phyloP scores from a whole-genome alignment of 92 coral and sea anemone genomes.

The Epizoanthus illoricatus region DNA sequence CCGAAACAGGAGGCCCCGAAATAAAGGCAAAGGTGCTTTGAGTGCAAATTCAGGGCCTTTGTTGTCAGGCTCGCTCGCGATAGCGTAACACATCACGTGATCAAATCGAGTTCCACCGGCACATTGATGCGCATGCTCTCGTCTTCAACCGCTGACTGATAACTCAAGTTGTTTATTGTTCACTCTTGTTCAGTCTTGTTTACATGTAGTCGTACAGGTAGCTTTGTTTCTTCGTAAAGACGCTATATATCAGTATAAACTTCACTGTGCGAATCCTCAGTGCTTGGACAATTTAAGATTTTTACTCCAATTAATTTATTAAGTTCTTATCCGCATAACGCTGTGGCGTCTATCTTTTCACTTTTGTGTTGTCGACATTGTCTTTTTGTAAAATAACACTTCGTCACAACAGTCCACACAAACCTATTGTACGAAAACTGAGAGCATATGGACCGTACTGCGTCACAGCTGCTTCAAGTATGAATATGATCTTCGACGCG shows the following conservation, averaged over 20 bases:
- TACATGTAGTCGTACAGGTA: not conserved
- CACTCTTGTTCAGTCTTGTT: not conserved
- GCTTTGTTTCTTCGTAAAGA: not conserved
- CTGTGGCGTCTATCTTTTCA: too few species aligned
- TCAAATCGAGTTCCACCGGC: constrained; percentile 46
- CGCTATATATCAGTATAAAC: too few species aligned
- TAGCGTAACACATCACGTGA: constrained; percentile 90
- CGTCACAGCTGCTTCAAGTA: constrained; percentile 17
- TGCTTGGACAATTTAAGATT: too few species aligned
- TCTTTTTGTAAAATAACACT: too few species aligned
- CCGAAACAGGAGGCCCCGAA: constrained; percentile 80
- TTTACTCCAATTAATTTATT: too few species aligned
- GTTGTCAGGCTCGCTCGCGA: constrained; percentile 89
- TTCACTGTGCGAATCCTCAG: too few species aligned
- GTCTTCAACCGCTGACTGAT: constrained; percentile 42
- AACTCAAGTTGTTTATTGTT: not conserved
- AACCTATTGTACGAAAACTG: not conserved
- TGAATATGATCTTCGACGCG: not conserved
- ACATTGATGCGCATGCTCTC: constrained; percentile 56
- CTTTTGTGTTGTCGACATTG: too few species aligned
- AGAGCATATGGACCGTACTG: not conserved
- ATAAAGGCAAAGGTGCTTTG: constrained; percentile 72
- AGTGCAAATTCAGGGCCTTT: constrained; percentile 78
- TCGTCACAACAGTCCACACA: not conserved
- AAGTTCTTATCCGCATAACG: too few species aligned